These are phyloP conservation scores for Camelus bactrianus DNA, from an alignment of 2,113 vertebrate genomes.

Conservation along the genomic window DNA sequence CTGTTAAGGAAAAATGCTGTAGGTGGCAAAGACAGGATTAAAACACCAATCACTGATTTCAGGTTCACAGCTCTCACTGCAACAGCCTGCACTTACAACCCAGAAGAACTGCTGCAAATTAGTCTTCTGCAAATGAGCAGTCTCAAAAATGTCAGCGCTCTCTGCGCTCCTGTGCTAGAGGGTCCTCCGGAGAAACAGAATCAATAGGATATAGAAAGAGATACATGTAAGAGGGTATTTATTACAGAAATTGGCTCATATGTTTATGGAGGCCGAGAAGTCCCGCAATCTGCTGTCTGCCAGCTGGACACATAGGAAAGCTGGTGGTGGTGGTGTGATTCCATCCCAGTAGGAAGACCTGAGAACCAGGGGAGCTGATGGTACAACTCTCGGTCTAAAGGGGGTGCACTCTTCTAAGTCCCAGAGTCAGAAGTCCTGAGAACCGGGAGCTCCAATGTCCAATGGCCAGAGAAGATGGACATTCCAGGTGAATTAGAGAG, in stretches of 20 bases:
- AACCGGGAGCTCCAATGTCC: neutral
- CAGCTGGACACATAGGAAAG: neutral
- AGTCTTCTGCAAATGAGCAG: neutral
- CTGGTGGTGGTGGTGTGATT: neutral
- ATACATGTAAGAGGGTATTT: neutral
- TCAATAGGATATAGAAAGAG: neutral
- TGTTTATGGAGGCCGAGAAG: neutral
- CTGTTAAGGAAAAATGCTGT: slow-evolving; percentile 6
- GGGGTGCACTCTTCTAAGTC: no score
- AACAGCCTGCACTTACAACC: slow-evolving; percentile 39
- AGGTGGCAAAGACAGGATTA: slow-evolving; percentile 8
- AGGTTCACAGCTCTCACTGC: slow-evolving; percentile 41
- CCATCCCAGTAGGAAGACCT: neutral
- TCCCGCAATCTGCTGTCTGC: neutral
- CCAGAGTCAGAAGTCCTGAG: neutral
- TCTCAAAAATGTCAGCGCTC: neutral
- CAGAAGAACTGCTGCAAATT: neutral
- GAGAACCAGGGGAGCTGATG: neutral
- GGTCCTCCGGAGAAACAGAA: neutral
- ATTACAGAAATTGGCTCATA: neutral
- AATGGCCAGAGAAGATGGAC: neutral
- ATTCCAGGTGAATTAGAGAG: neutral
- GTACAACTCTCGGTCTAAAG: neutral
- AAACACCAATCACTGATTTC: slow-evolving; percentile 46
- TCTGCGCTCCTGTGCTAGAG: neutral